Conservation (phyloP, 2,888 invertebrate genomes). For the Mimachlamys varia region DNA sequence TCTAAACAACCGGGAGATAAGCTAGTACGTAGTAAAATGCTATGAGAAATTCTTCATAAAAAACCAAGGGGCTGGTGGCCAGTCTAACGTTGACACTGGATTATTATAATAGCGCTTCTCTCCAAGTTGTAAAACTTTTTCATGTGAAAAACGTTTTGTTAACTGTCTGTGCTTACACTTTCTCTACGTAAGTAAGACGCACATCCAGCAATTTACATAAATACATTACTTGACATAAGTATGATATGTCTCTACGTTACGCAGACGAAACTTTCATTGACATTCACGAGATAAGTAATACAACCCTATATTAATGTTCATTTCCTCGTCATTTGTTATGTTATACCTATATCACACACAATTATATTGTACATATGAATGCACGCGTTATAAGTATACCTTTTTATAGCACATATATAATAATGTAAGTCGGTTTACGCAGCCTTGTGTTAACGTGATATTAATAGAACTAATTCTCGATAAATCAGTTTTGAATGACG, state of each 20-base stretch:
- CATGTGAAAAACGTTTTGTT: background rate
- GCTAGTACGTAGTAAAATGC: no score
- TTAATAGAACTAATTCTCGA: background rate
- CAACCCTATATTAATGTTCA: background rate
- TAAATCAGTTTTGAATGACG: background rate
- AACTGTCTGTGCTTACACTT: no score
- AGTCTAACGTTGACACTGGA: background rate
- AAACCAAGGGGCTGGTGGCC: no score
- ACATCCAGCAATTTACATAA: background rate
- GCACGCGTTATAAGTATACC: no score
- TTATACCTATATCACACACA: background rate
- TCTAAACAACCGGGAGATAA: no score
- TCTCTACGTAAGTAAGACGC: background rate
- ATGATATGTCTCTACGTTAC: background rate
- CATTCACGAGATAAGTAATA: background rate
- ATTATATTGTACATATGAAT: no score
- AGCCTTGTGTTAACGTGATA: background rate
- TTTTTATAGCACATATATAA: no score
- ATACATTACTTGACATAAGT: background rate
- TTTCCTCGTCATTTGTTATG: background rate
- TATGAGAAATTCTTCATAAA: no score
- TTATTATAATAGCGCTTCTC: background rate
- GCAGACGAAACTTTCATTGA: background rate
- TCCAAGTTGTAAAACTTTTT: background rate
- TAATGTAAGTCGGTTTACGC: background rate